A percentile compares a stretch with the other conserved stretches of the same genome.
These are phyloP conservation scores for Standfussiana lucernea DNA, from an alignment of 2,888 invertebrate species.

Conservation along the genomic window DNA sequence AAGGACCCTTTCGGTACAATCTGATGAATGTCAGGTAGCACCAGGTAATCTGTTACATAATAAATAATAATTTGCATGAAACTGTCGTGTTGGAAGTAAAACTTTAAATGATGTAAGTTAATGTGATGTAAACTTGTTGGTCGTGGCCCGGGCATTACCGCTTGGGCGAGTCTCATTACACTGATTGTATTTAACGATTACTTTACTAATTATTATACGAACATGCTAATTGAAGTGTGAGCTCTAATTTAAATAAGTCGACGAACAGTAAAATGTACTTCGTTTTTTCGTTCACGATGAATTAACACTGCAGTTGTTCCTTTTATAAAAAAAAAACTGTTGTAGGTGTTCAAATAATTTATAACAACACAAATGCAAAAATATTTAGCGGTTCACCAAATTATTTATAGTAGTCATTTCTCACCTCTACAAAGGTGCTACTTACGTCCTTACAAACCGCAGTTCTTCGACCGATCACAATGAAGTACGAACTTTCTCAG, in stretches of 20 bases:
- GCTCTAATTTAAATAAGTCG: constrained; percentile 1
- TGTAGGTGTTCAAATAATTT: background rate
- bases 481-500: background rate
- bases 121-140: constrained; percentile 38
- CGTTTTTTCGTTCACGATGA: background rate
- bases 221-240: constrained; percentile 18
- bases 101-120: constrained; percentile 42
- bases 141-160: constrained; percentile 75
- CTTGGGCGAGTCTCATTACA: constrained; percentile 74
- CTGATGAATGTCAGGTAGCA: constrained; percentile 21
- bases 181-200: constrained; percentile 62
- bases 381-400: too few relatives aligned
- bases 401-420: constrained; percentile 14
- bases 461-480: constrained; percentile 1
- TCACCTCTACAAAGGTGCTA: constrained; percentile 17
- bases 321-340: background rate
- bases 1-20: constrained; percentile 32
- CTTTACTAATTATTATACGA: constrained; percentile 47
- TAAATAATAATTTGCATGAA: constrained; percentile 38
- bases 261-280: background rate
- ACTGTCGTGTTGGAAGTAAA: constrained; percentile 13
- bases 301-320: background rate
- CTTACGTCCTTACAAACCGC: background rate
- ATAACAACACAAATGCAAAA: background rate
- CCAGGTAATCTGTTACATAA: constrained; percentile 32